Conservation (phyloP, 2,113 vertebrate species). For the Lamprotornis superbus region DNA sequence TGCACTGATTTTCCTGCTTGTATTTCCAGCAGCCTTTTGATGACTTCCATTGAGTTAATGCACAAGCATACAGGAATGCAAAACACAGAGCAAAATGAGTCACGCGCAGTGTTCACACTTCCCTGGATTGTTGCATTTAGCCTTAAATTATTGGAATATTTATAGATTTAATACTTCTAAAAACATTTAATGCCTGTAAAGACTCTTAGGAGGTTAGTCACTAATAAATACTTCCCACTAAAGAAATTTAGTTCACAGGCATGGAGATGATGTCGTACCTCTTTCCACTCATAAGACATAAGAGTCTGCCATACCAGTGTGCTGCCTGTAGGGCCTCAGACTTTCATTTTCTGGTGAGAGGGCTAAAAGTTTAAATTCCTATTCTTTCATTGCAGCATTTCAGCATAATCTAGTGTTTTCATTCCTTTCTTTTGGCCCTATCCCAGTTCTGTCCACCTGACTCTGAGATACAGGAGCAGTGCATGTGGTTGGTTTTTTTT, state of each 20-base stretch:
- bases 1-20: neutral
- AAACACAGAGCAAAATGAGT: neutral
- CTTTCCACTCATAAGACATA: neutral
- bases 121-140: neutral
- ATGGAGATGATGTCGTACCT: neutral
- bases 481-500: neutral
- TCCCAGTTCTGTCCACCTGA: slow-evolving; percentile 39
- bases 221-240: neutral
- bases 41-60: neutral
- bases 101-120: neutral
- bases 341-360: neutral
- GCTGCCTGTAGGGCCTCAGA: neutral
- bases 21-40: neutral
- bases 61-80: neutral
- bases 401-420: neutral
- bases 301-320: neutral
- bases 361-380: neutral
- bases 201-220: neutral
- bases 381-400: slow-evolving; percentile 10
- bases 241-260: neutral
- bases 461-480: slow-evolving; percentile 50
- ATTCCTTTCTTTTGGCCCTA: neutral
- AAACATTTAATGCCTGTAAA: slow-evolving; percentile 6
- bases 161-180: slow-evolving; percentile 2
- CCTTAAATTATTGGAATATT: slow-evolving; percentile 11